These are phyloP conservation scores for Cherax destructor DNA, from an alignment of 1,140 invertebrate species.

Conservation along the genomic window DNA sequence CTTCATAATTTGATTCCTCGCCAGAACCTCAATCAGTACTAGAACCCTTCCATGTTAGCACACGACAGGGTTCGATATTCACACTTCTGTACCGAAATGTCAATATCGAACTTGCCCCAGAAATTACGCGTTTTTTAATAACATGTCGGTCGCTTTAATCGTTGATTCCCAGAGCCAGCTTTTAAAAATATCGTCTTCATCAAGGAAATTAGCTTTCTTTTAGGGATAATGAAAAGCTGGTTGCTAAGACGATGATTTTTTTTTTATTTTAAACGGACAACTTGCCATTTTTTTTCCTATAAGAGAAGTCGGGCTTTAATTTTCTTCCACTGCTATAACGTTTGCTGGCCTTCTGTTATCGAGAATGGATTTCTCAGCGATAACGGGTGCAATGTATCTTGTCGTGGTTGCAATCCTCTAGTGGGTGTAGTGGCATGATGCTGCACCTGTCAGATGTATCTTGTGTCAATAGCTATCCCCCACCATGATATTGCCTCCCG, in stretches of 20 bases:
- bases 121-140: neutral
- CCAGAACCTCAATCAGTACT: too few species aligned
- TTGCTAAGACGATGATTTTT: neutral
- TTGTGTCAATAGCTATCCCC: neutral
- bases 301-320: neutral
- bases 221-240: neutral
- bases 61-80: too few species aligned
- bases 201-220: constrained; percentile 9
- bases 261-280: neutral
- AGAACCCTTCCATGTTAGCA: too few species aligned
- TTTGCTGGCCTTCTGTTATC: neutral
- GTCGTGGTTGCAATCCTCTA: neutral
- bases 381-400: neutral
- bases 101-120: too few species aligned
- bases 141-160: neutral
- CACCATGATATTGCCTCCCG: neutral
- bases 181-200: neutral
- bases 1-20: too few species aligned
- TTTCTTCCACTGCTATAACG: neutral
- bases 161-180: neutral
- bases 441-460: neutral
- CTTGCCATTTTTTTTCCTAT: neutral
- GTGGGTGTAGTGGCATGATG: neutral
- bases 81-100: too few species aligned
- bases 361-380: neutral